Conservation (phyloP, 2,797 vertebrate genomes). For the Serranus cabrilla region DNA sequence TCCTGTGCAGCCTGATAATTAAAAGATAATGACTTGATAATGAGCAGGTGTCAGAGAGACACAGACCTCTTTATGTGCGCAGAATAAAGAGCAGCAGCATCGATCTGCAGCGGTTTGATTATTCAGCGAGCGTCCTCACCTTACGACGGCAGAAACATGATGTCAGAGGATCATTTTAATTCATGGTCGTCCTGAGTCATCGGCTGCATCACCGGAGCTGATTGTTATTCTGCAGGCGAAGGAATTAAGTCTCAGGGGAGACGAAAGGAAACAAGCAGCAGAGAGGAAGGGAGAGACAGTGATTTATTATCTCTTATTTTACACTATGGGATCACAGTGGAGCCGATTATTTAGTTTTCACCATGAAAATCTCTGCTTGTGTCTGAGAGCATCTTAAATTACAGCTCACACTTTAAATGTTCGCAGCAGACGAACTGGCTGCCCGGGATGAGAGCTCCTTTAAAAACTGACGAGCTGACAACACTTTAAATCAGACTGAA, state of each 20-base stretch:
- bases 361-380: neutral
- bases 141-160: slow-evolving; percentile 8
- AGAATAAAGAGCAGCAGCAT: neutral
- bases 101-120: neutral
- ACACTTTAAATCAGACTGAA: slow-evolving; percentile 35
- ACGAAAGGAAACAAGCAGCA: slow-evolving; percentile 20
- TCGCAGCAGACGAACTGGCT: slow-evolving; percentile 3
- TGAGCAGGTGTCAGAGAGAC: neutral
- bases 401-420: neutral
- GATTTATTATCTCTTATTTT: slow-evolving; percentile 18
- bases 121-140: slow-evolving; percentile 25
- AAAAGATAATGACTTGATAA: neutral
- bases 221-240: slow-evolving; percentile 59
- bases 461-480: slow-evolving; percentile 41
- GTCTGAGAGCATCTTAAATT: neutral
- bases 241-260: slow-evolving; percentile 43
- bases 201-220: slow-evolving; percentile 45
- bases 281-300: slow-evolving; percentile 3
- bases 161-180: slow-evolving; percentile 44
- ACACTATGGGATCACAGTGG: slow-evolving; percentile 7
- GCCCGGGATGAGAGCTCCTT: neutral
- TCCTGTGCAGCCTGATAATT: too few species aligned
- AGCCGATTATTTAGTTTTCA: neutral
- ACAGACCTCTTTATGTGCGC: neutral
- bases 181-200: slow-evolving; percentile 54